A percentile compares a stretch with the other conserved stretches of the same genome.
phyloP scores from a whole-genome alignment of 2,888 invertebrate species.

The Balanococcus diminutus region DNA sequence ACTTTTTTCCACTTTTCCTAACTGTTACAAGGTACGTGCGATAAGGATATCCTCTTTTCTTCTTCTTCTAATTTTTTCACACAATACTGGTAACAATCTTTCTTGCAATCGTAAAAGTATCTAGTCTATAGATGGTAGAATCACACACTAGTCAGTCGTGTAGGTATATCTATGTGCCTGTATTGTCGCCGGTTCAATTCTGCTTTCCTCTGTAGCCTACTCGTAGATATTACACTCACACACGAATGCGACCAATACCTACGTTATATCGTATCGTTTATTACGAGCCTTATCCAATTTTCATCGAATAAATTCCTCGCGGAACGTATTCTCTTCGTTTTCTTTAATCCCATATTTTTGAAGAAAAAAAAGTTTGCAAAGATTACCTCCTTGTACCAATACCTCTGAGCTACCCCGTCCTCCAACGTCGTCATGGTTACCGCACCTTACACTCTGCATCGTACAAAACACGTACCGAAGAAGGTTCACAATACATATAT shows the following conservation, averaged over 20 bases:
- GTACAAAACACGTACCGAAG: too few species aligned
- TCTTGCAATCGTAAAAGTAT: too few species aligned
- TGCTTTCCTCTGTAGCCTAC: not conserved
- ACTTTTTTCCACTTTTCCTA: not conserved
- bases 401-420: not conserved
- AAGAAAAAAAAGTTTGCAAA: not conserved
- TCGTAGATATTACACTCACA: too few species aligned
- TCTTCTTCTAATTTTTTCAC: not conserved
- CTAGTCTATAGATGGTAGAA: too few species aligned
- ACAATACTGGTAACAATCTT: not conserved
- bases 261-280: not conserved
- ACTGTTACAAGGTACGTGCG: not conserved
- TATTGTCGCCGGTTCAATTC: not conserved
- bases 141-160: too few species aligned
- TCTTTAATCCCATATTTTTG: conserved; percentile 1
- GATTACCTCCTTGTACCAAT: not conserved
- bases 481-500: too few species aligned
- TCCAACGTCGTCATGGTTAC: too few species aligned
- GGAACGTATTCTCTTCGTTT: not conserved
- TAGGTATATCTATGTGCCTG: not conserved
- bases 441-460: too few species aligned
- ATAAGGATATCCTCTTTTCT: not conserved
- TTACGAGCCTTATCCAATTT: not conserved
- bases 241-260: not conserved
- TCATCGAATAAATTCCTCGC: not conserved